phyloP scores from a whole-genome alignment of 2,888 invertebrate genomes.

The Melieria omissa region DNA sequence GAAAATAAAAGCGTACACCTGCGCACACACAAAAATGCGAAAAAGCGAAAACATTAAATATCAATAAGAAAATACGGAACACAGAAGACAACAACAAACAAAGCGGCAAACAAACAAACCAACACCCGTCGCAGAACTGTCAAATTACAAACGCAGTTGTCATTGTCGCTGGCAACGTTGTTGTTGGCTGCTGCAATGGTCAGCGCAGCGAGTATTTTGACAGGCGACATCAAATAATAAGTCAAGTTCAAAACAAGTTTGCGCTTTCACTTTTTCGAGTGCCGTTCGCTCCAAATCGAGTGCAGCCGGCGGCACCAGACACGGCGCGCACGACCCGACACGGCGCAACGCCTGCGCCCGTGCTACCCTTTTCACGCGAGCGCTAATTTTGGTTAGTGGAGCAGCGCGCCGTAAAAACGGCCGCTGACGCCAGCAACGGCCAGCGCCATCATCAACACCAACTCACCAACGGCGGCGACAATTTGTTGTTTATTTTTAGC shows the following conservation, averaged over 20 bases:
- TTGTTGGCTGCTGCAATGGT: neutral
- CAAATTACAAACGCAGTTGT: neutral
- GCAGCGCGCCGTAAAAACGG: conserved; percentile 11
- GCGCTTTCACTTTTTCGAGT: conserved; percentile 53
- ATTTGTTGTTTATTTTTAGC: no score
- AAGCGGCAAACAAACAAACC: no score
- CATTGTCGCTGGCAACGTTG: neutral
- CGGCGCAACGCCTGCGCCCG: neutral
- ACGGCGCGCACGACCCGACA: neutral
- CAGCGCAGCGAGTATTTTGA: neutral
- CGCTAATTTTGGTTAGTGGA: conserved; percentile 22
- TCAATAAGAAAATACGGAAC: no score
- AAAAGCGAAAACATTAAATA: no score
- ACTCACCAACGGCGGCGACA: no score
- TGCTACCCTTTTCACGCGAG: neutral
- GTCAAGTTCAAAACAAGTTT: conserved; percentile 54
- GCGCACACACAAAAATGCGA: no score
- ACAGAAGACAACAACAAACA: no score
- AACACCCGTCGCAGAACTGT: neutral
- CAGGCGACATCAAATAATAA: conserved; percentile 42
- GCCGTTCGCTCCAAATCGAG: neutral
- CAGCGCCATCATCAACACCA: neutral
- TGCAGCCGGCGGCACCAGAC: neutral
- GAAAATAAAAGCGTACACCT: no score
- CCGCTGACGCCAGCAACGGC: neutral